Percentiles rank a stretch among this genome's conserved stretches.
Evolutionary conservation across 2,888 invertebrate genomes (phyloP).

Genomic region (Caenorhabditis becei): DNA sequence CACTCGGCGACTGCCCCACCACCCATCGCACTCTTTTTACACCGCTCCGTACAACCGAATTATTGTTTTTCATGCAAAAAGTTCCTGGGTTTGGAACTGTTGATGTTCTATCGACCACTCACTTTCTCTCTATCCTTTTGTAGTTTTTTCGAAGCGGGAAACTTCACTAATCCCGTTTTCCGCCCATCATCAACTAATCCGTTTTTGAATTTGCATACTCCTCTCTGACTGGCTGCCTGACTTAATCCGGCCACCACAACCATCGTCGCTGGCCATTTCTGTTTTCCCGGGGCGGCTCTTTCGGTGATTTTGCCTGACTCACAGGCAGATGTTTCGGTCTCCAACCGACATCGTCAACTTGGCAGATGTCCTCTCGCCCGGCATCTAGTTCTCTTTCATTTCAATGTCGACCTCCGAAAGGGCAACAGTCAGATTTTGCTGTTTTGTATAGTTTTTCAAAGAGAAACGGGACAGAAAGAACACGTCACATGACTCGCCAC

Average conservation of each 20-base stretch:
- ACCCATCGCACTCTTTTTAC: slow-evolving; percentile 19
- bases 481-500: slow-evolving; percentile 9
- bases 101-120: no score
- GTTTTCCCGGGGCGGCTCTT: neutral
- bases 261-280: slow-evolving; percentile 15
- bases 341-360: neutral
- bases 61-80: neutral
- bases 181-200: slow-evolving; percentile 45
- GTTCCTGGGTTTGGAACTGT: neutral
- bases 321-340: slow-evolving; percentile 35
- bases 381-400: neutral
- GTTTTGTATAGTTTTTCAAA: slow-evolving; percentile 13
- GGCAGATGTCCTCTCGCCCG: slow-evolving; percentile 16
- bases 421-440: slow-evolving; percentile 7
- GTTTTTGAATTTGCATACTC: slow-evolving; percentile 49
- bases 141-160: slow-evolving; percentile 17
- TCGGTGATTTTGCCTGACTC: neutral
- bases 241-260: slow-evolving; percentile 13
- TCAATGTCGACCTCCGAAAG: neutral
- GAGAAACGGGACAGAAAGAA: neutral
- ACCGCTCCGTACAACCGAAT: slow-evolving; percentile 1
- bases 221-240: slow-evolving; percentile 12
- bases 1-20: slow-evolving; percentile 21
- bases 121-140: neutral
- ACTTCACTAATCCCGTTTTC: slow-evolving; percentile 37